These are phyloP conservation scores for Etheostoma cragini DNA, from an alignment of 2,113 vertebrate species.

Conservation along the genomic window DNA sequence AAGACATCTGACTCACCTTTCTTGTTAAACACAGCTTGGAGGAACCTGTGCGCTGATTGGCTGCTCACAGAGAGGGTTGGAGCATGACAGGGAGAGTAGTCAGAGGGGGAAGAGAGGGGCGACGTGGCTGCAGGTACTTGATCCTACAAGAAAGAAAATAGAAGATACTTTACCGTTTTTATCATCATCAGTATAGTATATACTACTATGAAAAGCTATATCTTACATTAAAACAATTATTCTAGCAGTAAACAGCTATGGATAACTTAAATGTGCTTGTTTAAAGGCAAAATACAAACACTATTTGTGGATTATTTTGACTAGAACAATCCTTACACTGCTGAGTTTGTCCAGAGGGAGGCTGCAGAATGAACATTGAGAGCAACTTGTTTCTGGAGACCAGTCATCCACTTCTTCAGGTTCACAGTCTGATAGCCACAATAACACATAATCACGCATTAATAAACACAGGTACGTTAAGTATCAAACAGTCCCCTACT, in stretches of 20 bases:
- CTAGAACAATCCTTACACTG: conserved; percentile 87
- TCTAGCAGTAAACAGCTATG: not conserved
- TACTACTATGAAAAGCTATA: not conserved
- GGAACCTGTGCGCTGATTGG: conserved; percentile 95
- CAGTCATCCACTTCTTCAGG: conserved; percentile 96
- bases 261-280: not conserved
- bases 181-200: not conserved
- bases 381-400: conserved; percentile 94
- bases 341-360: conserved; percentile 94
- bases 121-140: conserved; percentile 87
- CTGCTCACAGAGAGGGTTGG: conserved; percentile 93
- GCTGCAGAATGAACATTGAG: conserved; percentile 91
- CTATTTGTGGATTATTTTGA: not conserved
- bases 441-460: conserved; percentile 1
- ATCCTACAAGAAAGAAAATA: conserved; percentile 81
- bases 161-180: not conserved
- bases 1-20: conserved; percentile 86
- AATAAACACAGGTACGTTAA: not conserved
- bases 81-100: conserved; percentile 94
- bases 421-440: conserved; percentile 93
- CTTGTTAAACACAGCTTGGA: conserved; percentile 98
- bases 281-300: not conserved
- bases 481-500: not conserved
- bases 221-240: not conserved
- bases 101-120: conserved; percentile 93